These are phyloP conservation scores for Microcebus griseorufus DNA, from an alignment of 2,113 vertebrate species.

Conservation along the genomic window DNA sequence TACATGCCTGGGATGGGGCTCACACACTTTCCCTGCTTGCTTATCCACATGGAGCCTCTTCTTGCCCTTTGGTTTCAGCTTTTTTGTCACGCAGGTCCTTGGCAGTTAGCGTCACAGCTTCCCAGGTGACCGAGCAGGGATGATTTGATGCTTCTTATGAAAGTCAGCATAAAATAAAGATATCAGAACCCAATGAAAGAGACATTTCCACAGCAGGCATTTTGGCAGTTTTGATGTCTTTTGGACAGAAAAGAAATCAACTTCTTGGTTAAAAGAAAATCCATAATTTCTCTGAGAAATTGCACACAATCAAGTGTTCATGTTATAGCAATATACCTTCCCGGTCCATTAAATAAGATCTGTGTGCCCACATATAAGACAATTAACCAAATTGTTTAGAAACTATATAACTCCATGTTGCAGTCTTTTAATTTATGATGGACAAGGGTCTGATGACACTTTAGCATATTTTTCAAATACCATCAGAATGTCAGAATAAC, in stretches of 20 bases:
- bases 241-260: neutral
- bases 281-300: neutral
- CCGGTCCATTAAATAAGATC: neutral
- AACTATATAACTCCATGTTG: neutral
- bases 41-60: constrained; percentile 47
- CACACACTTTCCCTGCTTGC: neutral
- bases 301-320: neutral
- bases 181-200: neutral
- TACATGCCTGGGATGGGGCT: neutral
- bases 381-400: neutral
- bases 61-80: constrained; percentile 12
- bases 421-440: neutral
- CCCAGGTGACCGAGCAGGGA: neutral
- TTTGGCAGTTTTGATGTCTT: constrained; percentile 6
- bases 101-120: constrained; percentile 36
- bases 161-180: neutral
- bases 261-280: constrained; percentile 37
- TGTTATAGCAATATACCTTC: neutral
- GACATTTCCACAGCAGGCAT: constrained; percentile 7
- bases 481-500: neutral
- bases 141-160: constrained; percentile 14
- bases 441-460: neutral
- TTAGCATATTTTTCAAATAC: constrained; percentile 14
- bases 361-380: neutral
- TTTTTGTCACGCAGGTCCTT: neutral